Conservation (phyloP, 2,113 vertebrate genomes). For the Corynorhinus townsendii region DNA sequence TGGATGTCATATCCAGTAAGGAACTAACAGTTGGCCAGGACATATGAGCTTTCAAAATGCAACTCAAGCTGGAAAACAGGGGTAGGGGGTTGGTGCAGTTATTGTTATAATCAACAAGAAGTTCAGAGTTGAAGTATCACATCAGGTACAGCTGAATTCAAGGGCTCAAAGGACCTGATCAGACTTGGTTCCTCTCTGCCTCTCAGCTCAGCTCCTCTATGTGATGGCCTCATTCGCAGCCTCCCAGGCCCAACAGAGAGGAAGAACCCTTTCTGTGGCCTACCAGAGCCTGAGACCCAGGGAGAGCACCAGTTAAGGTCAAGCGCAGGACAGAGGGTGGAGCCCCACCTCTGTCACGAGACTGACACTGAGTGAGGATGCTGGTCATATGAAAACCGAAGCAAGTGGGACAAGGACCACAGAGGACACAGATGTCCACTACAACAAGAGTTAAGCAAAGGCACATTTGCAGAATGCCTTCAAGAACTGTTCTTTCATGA, state of each 20-base stretch:
- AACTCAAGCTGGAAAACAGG: neutral
- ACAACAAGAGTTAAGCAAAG: neutral
- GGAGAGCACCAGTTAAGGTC: neutral
- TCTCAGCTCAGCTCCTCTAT: neutral
- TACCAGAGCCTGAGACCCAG: neutral
- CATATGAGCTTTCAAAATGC: neutral
- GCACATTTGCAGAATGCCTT: neutral
- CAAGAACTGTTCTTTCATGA: neutral
- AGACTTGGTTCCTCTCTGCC: neutral
- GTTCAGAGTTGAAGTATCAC: neutral
- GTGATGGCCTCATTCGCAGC: neutral
- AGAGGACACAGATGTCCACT: neutral
- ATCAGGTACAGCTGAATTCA: neutral
- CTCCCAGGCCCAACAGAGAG: neutral
- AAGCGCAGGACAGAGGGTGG: neutral
- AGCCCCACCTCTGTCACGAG: neutral
- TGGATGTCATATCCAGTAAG: rapidly evolving
- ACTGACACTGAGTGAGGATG: neutral
- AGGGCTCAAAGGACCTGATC: neutral
- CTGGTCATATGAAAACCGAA: neutral
- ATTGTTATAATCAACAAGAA: neutral
- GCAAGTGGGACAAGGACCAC: rapidly evolving
- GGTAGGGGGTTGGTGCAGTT: neutral
- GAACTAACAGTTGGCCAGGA: neutral
- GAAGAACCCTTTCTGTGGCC: neutral